phyloP scores from a whole-genome alignment of 2,113 vertebrate species.

The Mirounga angustirostris region DNA sequence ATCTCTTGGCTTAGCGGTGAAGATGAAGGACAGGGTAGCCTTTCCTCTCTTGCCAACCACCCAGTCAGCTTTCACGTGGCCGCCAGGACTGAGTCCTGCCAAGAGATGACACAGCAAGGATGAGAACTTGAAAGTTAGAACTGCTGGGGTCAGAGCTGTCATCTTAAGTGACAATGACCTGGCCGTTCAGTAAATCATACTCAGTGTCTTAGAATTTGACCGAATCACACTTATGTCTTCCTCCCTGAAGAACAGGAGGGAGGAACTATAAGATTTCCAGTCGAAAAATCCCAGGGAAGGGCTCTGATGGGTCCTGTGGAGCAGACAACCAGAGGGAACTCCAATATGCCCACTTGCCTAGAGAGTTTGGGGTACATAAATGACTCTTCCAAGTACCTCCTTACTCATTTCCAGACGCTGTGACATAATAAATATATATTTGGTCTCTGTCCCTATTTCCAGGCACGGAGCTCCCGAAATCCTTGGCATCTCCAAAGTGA shows the following conservation, averaged over 20 bases:
- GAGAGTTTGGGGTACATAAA: neutral
- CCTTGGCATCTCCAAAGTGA: neutral
- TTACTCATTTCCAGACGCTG: neutral
- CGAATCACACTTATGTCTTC: neutral
- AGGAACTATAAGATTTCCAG: neutral
- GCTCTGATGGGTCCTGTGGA: too few relatives aligned
- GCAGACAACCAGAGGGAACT: neutral
- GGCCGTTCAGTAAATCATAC: neutral
- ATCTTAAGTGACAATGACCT: neutral
- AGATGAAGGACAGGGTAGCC: neutral
- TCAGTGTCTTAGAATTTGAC: neutral
- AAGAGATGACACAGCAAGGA: neutral
- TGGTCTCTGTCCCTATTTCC: neutral
- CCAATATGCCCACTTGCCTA: neutral
- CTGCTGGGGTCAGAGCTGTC: neutral
- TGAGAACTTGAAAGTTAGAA: neutral
- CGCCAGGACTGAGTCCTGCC: neutral
- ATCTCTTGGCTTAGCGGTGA: neutral
- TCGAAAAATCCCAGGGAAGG: neutral
- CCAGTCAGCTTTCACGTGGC: neutral
- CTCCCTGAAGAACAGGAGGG: neutral
- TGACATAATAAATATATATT: neutral
- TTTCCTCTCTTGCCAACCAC: neutral
- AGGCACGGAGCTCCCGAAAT: neutral
- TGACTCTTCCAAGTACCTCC: neutral